Evolutionary conservation across 2,113 vertebrate species (phyloP), one percentile per base, ranked within the genome.

Genomic region (Entelurus aequoreus): DNA sequence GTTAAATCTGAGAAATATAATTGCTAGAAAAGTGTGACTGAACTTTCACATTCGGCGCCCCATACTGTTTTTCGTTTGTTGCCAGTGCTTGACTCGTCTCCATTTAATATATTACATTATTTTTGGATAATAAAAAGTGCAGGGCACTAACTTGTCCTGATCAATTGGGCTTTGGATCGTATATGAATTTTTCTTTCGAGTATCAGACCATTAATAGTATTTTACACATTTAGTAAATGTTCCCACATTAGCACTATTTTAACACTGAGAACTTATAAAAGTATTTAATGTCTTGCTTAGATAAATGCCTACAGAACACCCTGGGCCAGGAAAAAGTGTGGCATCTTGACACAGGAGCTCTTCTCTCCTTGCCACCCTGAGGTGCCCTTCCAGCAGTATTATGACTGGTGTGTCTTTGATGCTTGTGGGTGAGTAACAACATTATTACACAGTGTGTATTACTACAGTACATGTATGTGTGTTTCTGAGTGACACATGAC

Each of bases 391-490:
- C 93, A 95, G 84, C 92, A 84, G 79, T 92, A 91, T 84, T 94
- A 94, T 0, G 92, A 94, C 65, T 93, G 92, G 93, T 97, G 95
- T 82, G 80, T 97, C 84, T 92, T 93, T 36, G 94, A 95, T 0
- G 88, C 94, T 64, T 94, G 94, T 8, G 92, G 95, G 95, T 96
- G 83, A 90, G 94, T 78, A 62, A 44, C 48, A 6, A 4, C 19
- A 46, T 5, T 42, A 10, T 9, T 48, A 50, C 6, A 21, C 14
- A 8, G 6, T 6, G 0, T 14, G 10, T 48, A 21, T 16, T 4
- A 15, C 35, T 42, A 40, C 28, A 28, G 28, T 28, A 28, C 28
- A 28, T 28, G 28, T 4, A 28, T 28, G 28, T 28, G 28, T 28
- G 2, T 28, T 28, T 28, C 28, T 28, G 28, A 28, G 28, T 28